Evolutionary conservation across 2,113 vertebrate species (phyloP).

Genomic region (Emydocephalus ijimae): DNA sequence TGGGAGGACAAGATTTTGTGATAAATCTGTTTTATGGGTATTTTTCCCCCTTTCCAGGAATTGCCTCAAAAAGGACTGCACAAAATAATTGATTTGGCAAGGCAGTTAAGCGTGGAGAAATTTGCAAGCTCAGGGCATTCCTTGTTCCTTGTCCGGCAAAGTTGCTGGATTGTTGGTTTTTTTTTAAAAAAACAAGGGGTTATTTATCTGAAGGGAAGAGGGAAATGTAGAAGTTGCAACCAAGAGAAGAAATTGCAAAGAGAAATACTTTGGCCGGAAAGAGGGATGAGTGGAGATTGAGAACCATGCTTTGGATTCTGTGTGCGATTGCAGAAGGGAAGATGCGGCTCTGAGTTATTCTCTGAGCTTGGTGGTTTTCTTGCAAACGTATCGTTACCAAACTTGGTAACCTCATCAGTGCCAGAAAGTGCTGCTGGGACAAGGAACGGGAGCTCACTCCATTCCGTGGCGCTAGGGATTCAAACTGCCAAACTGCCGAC

Average conservation of each 20-base stretch:
- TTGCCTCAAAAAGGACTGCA: conserved; percentile 36
- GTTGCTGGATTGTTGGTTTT: not conserved
- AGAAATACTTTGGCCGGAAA: not conserved
- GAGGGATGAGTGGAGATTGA: not conserved
- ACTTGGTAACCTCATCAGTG: not conserved
- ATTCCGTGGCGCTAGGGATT: too few species aligned
- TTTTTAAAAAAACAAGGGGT: too few species aligned
- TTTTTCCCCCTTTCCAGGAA: not conserved
- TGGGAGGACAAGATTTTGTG: conserved; percentile 61
- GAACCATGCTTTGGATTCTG: not conserved
- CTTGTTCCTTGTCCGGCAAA: conserved; percentile 28
- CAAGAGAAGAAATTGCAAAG: not conserved
- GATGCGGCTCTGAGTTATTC: rapidly evolving
- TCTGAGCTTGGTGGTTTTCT: not conserved
- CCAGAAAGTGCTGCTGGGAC: too few species aligned
- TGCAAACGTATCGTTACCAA: not conserved
- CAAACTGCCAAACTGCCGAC: too few species aligned
- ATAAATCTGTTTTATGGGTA: conserved; percentile 58
- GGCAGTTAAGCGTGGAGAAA: conserved; percentile 37
- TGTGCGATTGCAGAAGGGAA: not conserved
- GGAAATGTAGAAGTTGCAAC: not conserved
- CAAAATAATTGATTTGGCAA: conserved; percentile 63
- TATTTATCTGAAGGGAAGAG: conserved; percentile 11
- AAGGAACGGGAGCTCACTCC: too few species aligned
- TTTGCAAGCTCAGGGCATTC: conserved; percentile 13